Conservation (phyloP, 2,888 invertebrate species). For the Proisotoma minuta region DNA sequence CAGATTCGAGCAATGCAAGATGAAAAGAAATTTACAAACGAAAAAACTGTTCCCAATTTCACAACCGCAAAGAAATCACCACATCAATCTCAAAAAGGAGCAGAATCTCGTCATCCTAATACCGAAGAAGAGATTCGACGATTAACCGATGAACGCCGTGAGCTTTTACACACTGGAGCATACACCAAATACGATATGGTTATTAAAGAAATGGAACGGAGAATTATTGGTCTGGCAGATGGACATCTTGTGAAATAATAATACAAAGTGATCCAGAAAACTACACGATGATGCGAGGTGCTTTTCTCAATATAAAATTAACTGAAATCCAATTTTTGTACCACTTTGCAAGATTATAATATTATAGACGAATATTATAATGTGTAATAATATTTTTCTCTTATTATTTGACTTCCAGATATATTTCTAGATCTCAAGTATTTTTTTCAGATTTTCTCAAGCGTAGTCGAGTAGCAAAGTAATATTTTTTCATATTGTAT, state of each 20-base stretch:
- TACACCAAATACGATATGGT: slow-evolving; percentile 33
- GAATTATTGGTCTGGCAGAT: slow-evolving; percentile 21
- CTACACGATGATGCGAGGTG: no score
- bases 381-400: no score
- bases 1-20: slow-evolving; percentile 7
- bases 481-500: no score
- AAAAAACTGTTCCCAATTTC: neutral
- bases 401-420: no score
- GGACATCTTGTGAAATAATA: neutral
- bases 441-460: no score
- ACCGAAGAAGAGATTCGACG: slow-evolving; percentile 29
- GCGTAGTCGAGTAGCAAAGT: no score
- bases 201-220: slow-evolving; percentile 31
- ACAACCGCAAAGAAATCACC: neutral
- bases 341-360: neutral
- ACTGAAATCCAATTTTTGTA: neutral
- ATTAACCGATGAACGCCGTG: slow-evolving; percentile 19
- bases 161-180: slow-evolving; percentile 24
- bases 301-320: no score
- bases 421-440: no score
- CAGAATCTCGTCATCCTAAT: neutral
- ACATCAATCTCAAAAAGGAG: neutral
- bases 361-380: no score
- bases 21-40: slow-evolving; percentile 10
- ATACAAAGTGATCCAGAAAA: no score